Evolutionary conservation across 2,797 vertebrate species (phyloP).

Genomic region (Falco naumanni): DNA sequence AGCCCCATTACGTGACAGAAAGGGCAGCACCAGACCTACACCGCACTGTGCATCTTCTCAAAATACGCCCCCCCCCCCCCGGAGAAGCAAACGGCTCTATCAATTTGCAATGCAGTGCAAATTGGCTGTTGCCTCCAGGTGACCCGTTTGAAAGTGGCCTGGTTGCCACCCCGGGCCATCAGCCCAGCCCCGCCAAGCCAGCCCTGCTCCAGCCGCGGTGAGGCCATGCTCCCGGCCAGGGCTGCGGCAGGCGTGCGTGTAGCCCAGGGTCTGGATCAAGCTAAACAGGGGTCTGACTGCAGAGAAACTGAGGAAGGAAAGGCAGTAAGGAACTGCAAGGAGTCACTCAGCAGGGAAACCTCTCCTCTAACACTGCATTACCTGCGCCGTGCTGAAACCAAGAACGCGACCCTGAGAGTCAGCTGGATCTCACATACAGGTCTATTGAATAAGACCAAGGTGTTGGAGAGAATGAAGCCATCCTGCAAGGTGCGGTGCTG

Average conservation of each 20-base stretch:
- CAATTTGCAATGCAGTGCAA: not conserved
- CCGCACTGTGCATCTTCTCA: not conserved
- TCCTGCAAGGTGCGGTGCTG: not conserved
- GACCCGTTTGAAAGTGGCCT: not conserved
- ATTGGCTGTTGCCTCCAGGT: not conserved
- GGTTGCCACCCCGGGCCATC: not conserved
- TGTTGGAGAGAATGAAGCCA: not conserved
- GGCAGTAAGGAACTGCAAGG: not conserved
- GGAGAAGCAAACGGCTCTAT: not conserved
- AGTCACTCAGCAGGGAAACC: not conserved
- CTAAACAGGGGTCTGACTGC: rapidly evolving
- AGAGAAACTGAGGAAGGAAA: not conserved
- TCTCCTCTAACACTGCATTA: not conserved
- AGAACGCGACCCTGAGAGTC: not conserved
- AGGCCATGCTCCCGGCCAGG: rapidly evolving
- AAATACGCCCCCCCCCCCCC: rapidly evolving
- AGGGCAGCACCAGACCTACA: rapidly evolving
- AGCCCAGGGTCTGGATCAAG: not conserved
- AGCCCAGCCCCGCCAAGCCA: not conserved
- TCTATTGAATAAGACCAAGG: not conserved
- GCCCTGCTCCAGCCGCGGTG: not conserved
- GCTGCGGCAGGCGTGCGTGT: not conserved
- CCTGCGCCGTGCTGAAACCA: not conserved
- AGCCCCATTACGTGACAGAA: not conserved
- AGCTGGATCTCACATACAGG: rapidly evolving